A percentile compares a stretch with the other conserved stretches of the same genome.
Conservation (phyloP, 2,888 invertebrate genomes). For the Kuschelorhynchus macadamiae region DNA sequence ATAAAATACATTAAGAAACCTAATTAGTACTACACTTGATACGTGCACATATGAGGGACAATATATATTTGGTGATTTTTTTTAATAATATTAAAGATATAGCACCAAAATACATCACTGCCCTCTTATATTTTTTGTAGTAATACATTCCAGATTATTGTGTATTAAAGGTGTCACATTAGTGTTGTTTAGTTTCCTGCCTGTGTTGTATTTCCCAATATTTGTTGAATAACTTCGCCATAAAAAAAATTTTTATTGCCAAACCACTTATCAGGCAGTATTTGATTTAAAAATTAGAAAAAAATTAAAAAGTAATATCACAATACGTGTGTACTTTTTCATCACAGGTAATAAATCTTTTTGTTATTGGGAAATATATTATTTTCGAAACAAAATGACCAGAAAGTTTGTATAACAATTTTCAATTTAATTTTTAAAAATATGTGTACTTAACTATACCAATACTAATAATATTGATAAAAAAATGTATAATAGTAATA, state of each 20-base stretch:
- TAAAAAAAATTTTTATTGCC: neutral
- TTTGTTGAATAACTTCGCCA: neutral
- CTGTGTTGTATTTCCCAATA: slow-evolving; percentile 8
- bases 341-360: no score
- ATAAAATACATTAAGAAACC: neutral
- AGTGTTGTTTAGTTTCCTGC: neutral
- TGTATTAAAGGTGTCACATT: neutral
- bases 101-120: slow-evolving; percentile 34
- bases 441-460: no score
- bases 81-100: slow-evolving; percentile 7
- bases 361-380: no score
- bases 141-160: slow-evolving; percentile 30
- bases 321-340: no score
- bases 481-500: neutral
- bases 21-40: slow-evolving; percentile 5
- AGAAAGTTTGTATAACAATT: no score
- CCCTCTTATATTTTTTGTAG: slow-evolving; percentile 29
- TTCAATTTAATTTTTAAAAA: no score
- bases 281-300: no score
- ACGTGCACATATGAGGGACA: neutral
- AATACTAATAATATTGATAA: no score
- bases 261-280: no score
- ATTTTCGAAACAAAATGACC: no score
- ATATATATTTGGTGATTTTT: slow-evolving; percentile 26
- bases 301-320: no score